phyloP scores from a whole-genome alignment of 2,113 vertebrate genomes.

The Ptychochromis oligacanthus region DNA sequence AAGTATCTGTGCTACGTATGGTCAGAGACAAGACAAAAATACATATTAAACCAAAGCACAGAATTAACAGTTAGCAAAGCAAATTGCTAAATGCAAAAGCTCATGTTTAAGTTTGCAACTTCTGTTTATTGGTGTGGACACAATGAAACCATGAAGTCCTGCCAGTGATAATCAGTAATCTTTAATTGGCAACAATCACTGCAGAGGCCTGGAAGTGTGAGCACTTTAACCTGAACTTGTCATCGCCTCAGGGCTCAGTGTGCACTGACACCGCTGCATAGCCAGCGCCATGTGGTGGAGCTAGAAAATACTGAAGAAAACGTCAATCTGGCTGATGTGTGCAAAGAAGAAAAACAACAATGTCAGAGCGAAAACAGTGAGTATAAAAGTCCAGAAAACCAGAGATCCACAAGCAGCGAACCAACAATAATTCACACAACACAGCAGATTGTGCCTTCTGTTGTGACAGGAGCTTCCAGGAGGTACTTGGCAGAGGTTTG shows the following conservation, averaged over 20 bases:
- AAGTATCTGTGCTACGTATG: conserved; percentile 31
- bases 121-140: not conserved
- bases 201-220: conserved; percentile 1
- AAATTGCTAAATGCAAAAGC: not conserved
- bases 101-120: not conserved
- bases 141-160: not conserved
- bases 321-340: not conserved
- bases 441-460: conserved; percentile 15
- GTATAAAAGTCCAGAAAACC: not conserved
- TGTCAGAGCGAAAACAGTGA: not conserved
- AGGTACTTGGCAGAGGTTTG: conserved; percentile 57
- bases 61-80: not conserved
- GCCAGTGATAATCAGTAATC: not conserved
- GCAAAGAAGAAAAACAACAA: not conserved
- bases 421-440: conserved; percentile 6
- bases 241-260: not conserved
- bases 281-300: not conserved
- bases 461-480: conserved; percentile 36
- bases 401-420: not conserved
- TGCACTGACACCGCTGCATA: not conserved
- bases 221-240: conserved; percentile 41
- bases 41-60: conserved; percentile 14
- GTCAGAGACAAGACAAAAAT: conserved; percentile 30
- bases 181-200: not conserved
- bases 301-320: not conserved